A percentile compares a stretch with the other conserved stretches of the same genome.
Evolutionary conservation across 1,140 invertebrate species (phyloP).

Genomic region (Zaprionus gabonicus): DNA sequence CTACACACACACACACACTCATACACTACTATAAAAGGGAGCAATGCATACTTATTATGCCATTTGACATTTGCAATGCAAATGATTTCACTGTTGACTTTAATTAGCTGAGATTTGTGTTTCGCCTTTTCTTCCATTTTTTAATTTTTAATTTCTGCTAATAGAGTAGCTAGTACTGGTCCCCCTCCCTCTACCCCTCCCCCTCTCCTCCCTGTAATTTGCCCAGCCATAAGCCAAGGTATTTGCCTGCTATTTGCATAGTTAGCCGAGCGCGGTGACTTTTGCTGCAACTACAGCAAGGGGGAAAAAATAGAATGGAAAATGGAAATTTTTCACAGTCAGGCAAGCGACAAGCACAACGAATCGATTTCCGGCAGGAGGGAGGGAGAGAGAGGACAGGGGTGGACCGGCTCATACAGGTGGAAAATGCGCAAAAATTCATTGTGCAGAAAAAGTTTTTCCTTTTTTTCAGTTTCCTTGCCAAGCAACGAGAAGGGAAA

Average conservation of each 20-base stretch:
- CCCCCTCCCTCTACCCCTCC: no score
- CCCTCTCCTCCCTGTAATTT: conserved; percentile 43
- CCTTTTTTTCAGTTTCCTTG: not conserved
- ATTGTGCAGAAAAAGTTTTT: conserved; percentile 80
- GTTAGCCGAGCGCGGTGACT: conserved; percentile 51
- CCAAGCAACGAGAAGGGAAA: conserved; percentile 28
- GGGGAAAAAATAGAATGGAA: conserved; percentile 32
- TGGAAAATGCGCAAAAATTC: conserved; percentile 83
- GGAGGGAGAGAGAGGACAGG: not conserved
- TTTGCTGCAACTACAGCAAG: conserved; percentile 23
- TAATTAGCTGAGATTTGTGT: conserved; percentile 76
- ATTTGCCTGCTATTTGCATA: conserved; percentile 71
- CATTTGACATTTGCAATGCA: conserved; percentile 74
- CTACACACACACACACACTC: conserved; percentile 19
- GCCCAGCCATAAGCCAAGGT: conserved; percentile 60
- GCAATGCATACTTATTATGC: conserved; percentile 44
- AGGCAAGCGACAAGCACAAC: conserved; percentile 69
- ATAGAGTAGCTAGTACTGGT: conserved; percentile 13
- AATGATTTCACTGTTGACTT: conserved; percentile 75
- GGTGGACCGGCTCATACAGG: conserved; percentile 65
- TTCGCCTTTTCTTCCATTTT: conserved; percentile 1
- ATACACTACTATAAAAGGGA: not conserved
- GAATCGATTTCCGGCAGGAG: conserved; percentile 70
- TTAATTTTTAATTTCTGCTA: conserved; percentile 17
- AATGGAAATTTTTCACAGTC: conserved; percentile 57